Evolutionary conservation across 2,113 vertebrate genomes (phyloP), one percentile per base, ranked within the genome.

Genomic region (Brienomyrus brachyistius): DNA sequence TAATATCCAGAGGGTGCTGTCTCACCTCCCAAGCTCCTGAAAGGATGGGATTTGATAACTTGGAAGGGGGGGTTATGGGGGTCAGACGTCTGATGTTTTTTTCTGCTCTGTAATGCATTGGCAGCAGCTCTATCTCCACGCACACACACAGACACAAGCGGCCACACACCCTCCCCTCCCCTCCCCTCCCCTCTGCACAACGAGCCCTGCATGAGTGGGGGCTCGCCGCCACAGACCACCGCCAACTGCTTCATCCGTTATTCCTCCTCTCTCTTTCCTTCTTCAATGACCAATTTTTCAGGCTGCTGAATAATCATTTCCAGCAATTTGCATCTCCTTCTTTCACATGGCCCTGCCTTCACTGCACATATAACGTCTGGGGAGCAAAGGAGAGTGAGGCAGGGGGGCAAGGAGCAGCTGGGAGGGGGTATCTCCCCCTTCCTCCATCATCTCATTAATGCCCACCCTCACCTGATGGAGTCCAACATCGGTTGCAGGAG

Each of bases 291-390:
- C 48, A 89, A 74, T 84, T 88, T 89, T 89, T 66, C 89, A 88
- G 90, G 90, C 51, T 84, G 74, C 74, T 89, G 89, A 89, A 87
- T 89, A 89, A 91, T 88, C 85, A 84, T 89, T 48, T 80, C 66
- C 87, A 70, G n/a, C 88, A 56, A 89, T 87, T 87, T 77, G 47
- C 45, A 86, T 90, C 62, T 62, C 85, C n/a, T 87, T 35, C 48
- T 45, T 66, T 70, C 45, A 43, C 10, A 9, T 85, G 47, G n/a
- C 70, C 23, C 43, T 70, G 83, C 23, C 83, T 77, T 27, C 13
- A 19, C 85, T 50, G 17, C 77, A 45, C 50, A 40, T 62, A 87
- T 54, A 54, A 56, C 15, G 84, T 56, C 84, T n/a, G 48, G 35
- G 19, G 15, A 47, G 50, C 23, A 40, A 23, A 23, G 84, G 5